These are phyloP conservation scores for Trididemnum clinides DNA, from an alignment of 23 tunicate species.

Conservation along the genomic window DNA sequence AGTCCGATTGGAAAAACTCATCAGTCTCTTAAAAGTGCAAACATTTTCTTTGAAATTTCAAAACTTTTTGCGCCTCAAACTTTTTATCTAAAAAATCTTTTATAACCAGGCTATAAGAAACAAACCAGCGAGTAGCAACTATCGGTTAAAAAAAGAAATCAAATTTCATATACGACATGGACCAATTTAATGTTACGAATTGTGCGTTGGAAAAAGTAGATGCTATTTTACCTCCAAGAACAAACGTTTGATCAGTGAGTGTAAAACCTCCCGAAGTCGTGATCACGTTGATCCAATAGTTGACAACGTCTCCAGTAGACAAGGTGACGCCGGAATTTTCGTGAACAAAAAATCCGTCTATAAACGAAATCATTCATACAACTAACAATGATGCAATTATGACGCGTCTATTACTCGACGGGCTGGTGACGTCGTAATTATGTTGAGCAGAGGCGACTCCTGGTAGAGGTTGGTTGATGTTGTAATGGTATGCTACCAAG, in stretches of 20 bases:
- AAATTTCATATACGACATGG: no score
- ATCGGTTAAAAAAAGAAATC: no score
- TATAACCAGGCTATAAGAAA: no score
- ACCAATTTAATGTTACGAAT: no score
- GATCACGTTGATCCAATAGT: constrained; percentile 83
- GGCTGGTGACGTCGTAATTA: constrained; percentile 46
- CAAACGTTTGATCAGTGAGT: constrained; percentile 59
- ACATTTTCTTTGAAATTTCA: no score
- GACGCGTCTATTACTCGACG: constrained; percentile 35
- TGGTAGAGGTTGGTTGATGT: constrained; percentile 58
- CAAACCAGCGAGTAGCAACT: no score
- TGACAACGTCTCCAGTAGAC: constrained; percentile 49
- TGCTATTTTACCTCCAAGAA: constrained; percentile 35
- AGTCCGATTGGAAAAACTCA: no score
- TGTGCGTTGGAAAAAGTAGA: no score
- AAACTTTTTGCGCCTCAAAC: no score
- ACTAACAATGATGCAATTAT: no score
- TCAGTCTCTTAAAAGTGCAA: no score
- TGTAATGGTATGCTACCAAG: constrained; percentile 70
- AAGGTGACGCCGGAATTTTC: constrained; percentile 42
- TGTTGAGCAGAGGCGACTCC: constrained; percentile 73
- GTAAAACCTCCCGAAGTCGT: constrained; percentile 55
- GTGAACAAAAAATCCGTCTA: constrained; percentile 64
- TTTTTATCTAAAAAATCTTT: no score
- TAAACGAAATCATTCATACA: neutral